phyloP scores from a whole-genome alignment of 2,888 invertebrate genomes.

The Idaea dimidiata region DNA sequence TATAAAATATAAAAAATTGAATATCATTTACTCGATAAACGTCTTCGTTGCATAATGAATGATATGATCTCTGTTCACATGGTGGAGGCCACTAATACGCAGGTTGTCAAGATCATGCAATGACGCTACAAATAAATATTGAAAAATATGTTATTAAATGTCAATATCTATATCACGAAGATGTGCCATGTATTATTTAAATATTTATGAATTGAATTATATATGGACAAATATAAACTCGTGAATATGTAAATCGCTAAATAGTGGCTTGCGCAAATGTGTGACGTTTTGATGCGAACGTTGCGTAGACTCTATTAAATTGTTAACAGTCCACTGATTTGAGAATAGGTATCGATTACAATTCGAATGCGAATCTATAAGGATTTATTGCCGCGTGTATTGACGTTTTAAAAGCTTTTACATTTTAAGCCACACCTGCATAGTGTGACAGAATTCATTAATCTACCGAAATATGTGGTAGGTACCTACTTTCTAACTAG shows the following conservation, averaged over 20 bases:
- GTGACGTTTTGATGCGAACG: background rate
- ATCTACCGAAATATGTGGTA: background rate
- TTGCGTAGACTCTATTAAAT: conserved; percentile 35
- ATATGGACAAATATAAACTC: background rate
- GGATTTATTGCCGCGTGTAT: conserved; percentile 27
- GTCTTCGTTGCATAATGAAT: background rate
- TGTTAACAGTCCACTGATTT: conserved; percentile 49
- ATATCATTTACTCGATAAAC: background rate
- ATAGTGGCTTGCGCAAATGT: conserved; percentile 8
- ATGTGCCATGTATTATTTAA: background rate
- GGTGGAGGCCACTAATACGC: background rate
- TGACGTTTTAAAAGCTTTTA: conserved; percentile 11
- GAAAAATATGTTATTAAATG: background rate
- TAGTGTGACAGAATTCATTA: conserved; percentile 15
- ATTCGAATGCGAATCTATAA: conserved; percentile 29
- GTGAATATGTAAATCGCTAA: conserved; percentile 4
- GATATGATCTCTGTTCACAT: background rate
- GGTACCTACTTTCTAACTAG: background rate
- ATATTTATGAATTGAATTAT: background rate
- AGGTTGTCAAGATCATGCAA: background rate
- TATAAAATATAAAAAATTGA: background rate
- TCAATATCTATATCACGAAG: background rate
- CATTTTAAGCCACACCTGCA: conserved; percentile 24
- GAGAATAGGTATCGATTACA: conserved; percentile 44
- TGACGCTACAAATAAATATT: background rate